Conservation (phyloP, 2,797 vertebrate species). For the Phataginus tricuspis region DNA sequence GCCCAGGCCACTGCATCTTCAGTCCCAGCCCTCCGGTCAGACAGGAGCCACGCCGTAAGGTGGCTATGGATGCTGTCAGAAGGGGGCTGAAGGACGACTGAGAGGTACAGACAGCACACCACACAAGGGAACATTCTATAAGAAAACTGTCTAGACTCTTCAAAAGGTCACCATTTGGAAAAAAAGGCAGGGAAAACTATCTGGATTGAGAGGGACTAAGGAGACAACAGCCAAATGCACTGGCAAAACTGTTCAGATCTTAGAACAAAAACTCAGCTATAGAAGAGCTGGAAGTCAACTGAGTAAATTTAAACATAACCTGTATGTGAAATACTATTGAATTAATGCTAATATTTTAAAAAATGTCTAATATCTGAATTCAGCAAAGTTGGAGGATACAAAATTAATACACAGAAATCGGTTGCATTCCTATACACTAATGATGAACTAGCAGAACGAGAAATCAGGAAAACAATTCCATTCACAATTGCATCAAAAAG, state of each 20-base stretch:
- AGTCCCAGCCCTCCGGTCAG: not conserved
- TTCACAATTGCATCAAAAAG: too few relatives aligned
- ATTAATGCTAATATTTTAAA: not conserved
- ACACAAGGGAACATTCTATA: not conserved
- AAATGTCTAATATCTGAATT: too few relatives aligned
- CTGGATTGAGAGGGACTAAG: not conserved
- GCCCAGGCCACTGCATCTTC: not conserved
- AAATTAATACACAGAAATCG: too few relatives aligned
- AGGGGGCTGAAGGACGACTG: not conserved
- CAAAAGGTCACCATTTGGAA: not conserved
- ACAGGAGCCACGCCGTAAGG: not conserved
- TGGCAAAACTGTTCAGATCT: not conserved
- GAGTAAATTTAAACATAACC: not conserved
- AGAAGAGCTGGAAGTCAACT: not conserved
- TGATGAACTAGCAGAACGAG: too few relatives aligned
- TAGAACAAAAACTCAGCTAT: not conserved
- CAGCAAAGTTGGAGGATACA: too few relatives aligned
- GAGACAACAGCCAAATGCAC: not conserved
- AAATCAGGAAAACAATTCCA: too few relatives aligned
- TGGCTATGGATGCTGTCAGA: not conserved
- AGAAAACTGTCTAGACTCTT: constrained; percentile 24
- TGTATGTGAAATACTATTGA: not conserved
- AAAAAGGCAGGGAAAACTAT: not conserved
- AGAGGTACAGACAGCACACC: not conserved
- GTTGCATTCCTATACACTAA: too few relatives aligned